These are phyloP conservation scores for Campoplex capitator DNA, from an alignment of 2,888 invertebrate species.

Conservation along the genomic window DNA sequence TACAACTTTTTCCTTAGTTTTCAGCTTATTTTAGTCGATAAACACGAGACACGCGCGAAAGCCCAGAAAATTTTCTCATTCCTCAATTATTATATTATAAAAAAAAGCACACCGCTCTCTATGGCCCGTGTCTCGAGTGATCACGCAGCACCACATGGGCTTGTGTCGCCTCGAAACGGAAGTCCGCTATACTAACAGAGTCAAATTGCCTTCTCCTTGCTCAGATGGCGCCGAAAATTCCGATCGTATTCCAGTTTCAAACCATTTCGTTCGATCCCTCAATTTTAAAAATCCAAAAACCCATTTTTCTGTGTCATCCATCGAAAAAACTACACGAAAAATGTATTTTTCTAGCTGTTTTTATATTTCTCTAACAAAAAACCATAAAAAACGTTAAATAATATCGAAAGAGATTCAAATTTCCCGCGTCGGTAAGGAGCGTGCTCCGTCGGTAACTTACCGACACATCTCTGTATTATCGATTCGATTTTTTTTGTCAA, in stretches of 20 bases:
- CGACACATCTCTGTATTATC: neutral
- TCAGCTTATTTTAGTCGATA: neutral
- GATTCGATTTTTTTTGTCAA: neutral
- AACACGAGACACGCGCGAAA: conserved; percentile 5
- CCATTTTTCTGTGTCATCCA: neutral
- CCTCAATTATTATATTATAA: neutral
- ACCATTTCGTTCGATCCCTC: neutral
- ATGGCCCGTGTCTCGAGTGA: conserved; percentile 43
- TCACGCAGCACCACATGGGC: conserved; percentile 79
- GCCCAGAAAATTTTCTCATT: neutral
- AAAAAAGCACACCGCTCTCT: conserved; percentile 5
- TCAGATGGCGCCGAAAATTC: conserved; percentile 12
- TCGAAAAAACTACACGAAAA: neutral
- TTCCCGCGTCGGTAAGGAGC: neutral
- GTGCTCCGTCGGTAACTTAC: neutral
- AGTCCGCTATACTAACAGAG: conserved; percentile 66
- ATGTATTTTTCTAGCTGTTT: neutral
- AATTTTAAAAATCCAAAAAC: neutral
- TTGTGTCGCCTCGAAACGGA: conserved; percentile 76
- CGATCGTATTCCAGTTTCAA: neutral
- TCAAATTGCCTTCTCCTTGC: conserved; percentile 29
- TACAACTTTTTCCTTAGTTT: neutral
- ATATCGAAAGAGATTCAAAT: neutral
- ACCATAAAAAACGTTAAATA: neutral
- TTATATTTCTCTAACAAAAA: neutral